phyloP scores from a whole-genome alignment of 2,113 vertebrate genomes.

The Archilochus colubris region DNA sequence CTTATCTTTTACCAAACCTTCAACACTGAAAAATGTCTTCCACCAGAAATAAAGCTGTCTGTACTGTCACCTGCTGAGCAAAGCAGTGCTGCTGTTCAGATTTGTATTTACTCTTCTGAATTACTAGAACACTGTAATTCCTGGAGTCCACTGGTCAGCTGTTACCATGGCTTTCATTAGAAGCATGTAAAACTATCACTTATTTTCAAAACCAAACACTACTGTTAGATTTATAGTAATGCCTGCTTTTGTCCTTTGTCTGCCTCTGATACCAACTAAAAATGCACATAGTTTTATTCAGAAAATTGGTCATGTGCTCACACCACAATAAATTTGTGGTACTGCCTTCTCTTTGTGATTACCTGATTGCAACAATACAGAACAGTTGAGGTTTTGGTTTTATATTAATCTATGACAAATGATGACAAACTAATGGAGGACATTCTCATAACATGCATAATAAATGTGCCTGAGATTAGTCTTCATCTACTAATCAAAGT shows the following conservation, averaged over 20 bases:
- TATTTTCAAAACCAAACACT: neutral
- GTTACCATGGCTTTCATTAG: neutral
- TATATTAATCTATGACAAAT: neutral
- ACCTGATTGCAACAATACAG: neutral
- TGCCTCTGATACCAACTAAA: neutral
- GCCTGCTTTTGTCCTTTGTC: neutral
- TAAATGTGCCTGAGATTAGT: neutral
- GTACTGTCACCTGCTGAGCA: neutral
- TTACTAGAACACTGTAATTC: neutral
- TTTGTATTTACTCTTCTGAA: neutral
- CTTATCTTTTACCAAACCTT: neutral
- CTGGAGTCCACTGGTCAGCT: neutral
- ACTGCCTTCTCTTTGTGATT: neutral
- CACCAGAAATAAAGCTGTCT: neutral
- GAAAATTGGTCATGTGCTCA: neutral
- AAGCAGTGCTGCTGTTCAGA: neutral
- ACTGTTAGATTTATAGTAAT: neutral
- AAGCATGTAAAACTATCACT: neutral
- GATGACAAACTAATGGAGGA: neutral
- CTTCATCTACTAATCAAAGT: neutral
- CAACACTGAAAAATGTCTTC: neutral
- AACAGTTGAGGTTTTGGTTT: neutral
- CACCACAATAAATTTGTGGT: neutral
- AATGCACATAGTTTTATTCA: neutral
- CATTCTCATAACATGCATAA: fast-evolving